Base-by-base conservation (phyloP, 2,888 invertebrate species). In the Cheilosia variabilis region DNA sequence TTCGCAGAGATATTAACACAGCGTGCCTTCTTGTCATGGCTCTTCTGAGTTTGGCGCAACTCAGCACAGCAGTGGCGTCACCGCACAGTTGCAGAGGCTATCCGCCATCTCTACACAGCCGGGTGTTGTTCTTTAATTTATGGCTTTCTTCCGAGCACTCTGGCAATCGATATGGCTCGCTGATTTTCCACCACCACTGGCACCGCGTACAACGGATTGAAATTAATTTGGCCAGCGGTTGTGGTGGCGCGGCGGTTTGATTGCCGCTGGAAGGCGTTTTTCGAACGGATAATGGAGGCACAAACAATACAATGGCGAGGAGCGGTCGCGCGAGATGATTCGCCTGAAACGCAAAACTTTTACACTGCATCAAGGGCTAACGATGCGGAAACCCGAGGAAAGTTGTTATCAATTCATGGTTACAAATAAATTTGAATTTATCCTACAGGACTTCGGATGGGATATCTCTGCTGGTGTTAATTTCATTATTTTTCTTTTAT, bases 341-440 rank as follows among this genome's bases (percentile, higher is more conserved):
- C 45, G 55, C 63, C 57, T 88, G 90, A 90, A 90, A 90, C 89
- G 89, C 89, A 90, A 90, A 91, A 90, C 90, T 91, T 90, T 89
- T 31, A 88, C 88, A 89, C 90, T 90, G 90, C 90, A 91, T 89
- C 89, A 89, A 89, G 88, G 91, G 90, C 90, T 91, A 91, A 91
- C 91, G 91, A 91, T 90, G 91, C 89, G 90, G 91, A 91, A 91
- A 91, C 91, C 90, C 90, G 91, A 90, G 88, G 91, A 91, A 91
- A 91, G 91, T 91, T 91, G 90, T 91, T 91, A 91, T 91, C 91
- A 91, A 90, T 91, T 90, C 90, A 89, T 89, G 89, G 89, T 89
- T 89, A 90, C 90, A 91, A 91, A 90, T 90, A 91, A 91, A 91
- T 91, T 91, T 91, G 89, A 91, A 90, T 91, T 91, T 90, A 90